Base-by-base conservation (phyloP, 2,888 invertebrate genomes). In the Hydriomena furcata region DNA sequence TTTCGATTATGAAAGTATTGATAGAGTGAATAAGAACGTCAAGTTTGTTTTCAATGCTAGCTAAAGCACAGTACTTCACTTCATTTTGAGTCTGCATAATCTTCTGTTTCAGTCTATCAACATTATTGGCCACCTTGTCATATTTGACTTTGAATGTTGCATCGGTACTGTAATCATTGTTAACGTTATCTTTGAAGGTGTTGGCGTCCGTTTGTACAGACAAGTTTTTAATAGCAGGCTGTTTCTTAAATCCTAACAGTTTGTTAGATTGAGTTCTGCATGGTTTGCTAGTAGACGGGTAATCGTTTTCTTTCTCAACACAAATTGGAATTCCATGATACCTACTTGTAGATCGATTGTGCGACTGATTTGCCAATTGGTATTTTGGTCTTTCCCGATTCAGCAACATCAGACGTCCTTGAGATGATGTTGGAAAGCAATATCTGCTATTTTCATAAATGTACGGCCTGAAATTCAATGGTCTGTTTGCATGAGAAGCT, bases 1-100 rank as follows among this genome's bases (percentile, higher is more conserved):
- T 63, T 58, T 82, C 77, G 23, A 30, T 11, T 24, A 83, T 68
- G 31, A 83, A 75, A 1, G 52, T 62, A 54, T 83, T 79, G 8
- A 86, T 66, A 11, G 80, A 73, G 2, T 68, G 52, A 27, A 82
- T 71, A 25, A 86, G 61, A 25, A 11, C 55, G 32, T 84, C 80
- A 13, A 86, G 52, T 61, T 84, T 86, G 2, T 56, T 60, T 61
- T 82, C 83, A 48, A 87, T 78, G 11, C 50, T 70, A 13, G 52
- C 32, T 25, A 83, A 58, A n/a, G 72, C 62, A 36, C 41, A 55
- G 6, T 60, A 17, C 38, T 64, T 67, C 1, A 57, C 40, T 11
- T 58, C 41, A 11, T 51, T 58, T 42, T 63, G 55, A 8, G 49
- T 27, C 46, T 56, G 38, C 21, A 61, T 44, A 7, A 65, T 52